Percentiles rank a stretch among this genome's conserved stretches.
These are phyloP conservation scores for Limonius californicus DNA, from an alignment of 1,140 invertebrate species.

Conservation along the genomic window DNA sequence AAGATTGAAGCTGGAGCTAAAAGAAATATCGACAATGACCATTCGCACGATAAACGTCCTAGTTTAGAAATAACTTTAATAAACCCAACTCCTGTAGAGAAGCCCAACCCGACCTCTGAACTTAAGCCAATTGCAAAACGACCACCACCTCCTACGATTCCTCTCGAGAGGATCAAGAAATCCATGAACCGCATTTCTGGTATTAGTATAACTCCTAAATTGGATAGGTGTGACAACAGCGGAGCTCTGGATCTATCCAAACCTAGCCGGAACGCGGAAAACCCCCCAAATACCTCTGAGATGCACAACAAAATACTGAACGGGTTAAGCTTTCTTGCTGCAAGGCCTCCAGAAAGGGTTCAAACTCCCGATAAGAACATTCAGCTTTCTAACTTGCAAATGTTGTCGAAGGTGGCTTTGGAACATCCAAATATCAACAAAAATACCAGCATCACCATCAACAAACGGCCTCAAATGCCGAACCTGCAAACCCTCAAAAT, in stretches of 20 bases:
- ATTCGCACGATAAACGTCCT: slow-evolving; percentile 39
- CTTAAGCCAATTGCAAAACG: slow-evolving; percentile 31
- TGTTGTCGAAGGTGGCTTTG: slow-evolving; percentile 44
- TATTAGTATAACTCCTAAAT: slow-evolving; percentile 43
- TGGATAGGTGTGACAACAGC: slow-evolving; percentile 34
- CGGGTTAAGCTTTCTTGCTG: slow-evolving; percentile 21
- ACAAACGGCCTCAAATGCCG: slow-evolving; percentile 37
- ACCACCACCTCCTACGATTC: slow-evolving; percentile 43
- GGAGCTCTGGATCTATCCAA: slow-evolving; percentile 42
- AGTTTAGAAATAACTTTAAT: slow-evolving; percentile 45
- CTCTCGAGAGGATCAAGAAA: slow-evolving; percentile 43
- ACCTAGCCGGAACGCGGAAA: slow-evolving; percentile 28
- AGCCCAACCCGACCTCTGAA: slow-evolving; percentile 6
- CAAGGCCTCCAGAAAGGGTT: not conserved
- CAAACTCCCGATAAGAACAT: slow-evolving; percentile 21
- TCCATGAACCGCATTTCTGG: slow-evolving; percentile 39
- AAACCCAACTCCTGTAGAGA: slow-evolving; percentile 23
- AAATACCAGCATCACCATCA: not conserved
- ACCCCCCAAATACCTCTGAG: slow-evolving; percentile 24
- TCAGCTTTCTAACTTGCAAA: slow-evolving; percentile 41
- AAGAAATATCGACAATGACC: slow-evolving; percentile 32
- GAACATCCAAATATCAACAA: slow-evolving; percentile 39
- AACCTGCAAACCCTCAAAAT: slow-evolving; percentile 39
- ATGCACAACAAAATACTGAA: slow-evolving; percentile 2
- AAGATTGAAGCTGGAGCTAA: slow-evolving; percentile 42